A percentile compares a stretch with the other conserved stretches of the same genome.
Evolutionary conservation across 2,113 vertebrate species (phyloP).

Genomic region (Cromileptes altivelis): DNA sequence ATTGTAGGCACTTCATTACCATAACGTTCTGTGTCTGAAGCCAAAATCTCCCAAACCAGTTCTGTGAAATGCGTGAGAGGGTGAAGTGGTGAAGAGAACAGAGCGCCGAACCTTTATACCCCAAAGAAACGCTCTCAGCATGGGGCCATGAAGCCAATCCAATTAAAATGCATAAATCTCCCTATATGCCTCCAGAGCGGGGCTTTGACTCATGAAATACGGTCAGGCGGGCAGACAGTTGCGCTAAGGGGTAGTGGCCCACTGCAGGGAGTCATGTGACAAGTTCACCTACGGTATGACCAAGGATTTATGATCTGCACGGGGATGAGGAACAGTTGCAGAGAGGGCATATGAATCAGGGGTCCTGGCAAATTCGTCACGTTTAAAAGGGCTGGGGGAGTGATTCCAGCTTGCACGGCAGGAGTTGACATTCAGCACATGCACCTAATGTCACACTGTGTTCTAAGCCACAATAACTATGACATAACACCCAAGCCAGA

Average conservation of each 20-base stretch:
- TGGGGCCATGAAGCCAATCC: conserved; percentile 72
- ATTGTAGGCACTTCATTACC: conserved; percentile 38
- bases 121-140: conserved; percentile 66
- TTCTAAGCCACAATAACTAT: conserved; percentile 48
- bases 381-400: conserved; percentile 57
- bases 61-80: conserved; percentile 24
- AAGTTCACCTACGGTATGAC: conserved; percentile 63
- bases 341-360: conserved; percentile 72
- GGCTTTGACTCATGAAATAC: conserved; percentile 77
- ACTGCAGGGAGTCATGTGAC: conserved; percentile 68
- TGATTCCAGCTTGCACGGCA: conserved; percentile 32
- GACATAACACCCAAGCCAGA: neutral
- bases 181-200: conserved; percentile 55
- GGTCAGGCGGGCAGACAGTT: conserved; percentile 60
- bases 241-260: conserved; percentile 64
- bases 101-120: conserved; percentile 60
- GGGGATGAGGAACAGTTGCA: conserved; percentile 60
- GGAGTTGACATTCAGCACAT: conserved; percentile 70
- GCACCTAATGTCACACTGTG: conserved; percentile 56
- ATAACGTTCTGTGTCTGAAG: conserved; percentile 27
- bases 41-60: conserved; percentile 27
- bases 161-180: conserved; percentile 82
- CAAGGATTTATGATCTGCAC: conserved; percentile 77
- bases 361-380: conserved; percentile 64
- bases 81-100: conserved; percentile 21